Evolutionary conservation across 2,797 vertebrate species (phyloP).

Genomic region (Vireo griseus): DNA sequence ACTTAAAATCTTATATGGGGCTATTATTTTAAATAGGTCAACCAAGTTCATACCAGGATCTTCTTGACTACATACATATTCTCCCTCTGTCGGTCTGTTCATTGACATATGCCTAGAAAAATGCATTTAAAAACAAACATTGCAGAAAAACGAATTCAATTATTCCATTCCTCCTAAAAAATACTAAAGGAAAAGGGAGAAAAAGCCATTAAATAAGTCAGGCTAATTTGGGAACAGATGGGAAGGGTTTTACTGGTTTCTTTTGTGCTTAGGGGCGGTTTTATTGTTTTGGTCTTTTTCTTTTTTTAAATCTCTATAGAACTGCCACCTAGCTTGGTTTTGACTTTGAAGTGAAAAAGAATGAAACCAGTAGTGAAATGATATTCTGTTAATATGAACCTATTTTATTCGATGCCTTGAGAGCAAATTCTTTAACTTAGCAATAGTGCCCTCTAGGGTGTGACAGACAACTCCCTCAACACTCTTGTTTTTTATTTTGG

Average conservation of each 20-base stretch:
- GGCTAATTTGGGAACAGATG: not conserved
- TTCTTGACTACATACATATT: not conserved
- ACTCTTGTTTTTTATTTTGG: not conserved
- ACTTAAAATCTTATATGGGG: not conserved
- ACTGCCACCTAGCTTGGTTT: not conserved
- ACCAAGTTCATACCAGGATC: not conserved
- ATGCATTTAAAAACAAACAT: not conserved
- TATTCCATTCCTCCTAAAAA: not conserved
- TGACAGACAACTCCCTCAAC: not conserved
- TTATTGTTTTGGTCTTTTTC: not conserved
- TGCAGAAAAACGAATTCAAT: not conserved
- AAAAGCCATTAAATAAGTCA: not conserved
- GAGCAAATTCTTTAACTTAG: not conserved
- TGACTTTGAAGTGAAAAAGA: not conserved
- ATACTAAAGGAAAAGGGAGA: not conserved
- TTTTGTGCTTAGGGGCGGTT: not conserved
- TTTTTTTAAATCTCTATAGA: not conserved
- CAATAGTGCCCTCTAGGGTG: conserved; percentile 46
- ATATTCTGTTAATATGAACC: not conserved
- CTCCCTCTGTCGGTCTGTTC: not conserved
- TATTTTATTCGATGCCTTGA: not conserved
- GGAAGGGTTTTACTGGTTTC: not conserved
- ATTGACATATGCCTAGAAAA: not conserved
- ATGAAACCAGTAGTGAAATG: not conserved
- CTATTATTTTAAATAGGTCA: not conserved